A percentile compares a stretch with the other conserved stretches of the same genome.
Conservation (phyloP, 1,140 invertebrate genomes). For the Cydia pomonella region DNA sequence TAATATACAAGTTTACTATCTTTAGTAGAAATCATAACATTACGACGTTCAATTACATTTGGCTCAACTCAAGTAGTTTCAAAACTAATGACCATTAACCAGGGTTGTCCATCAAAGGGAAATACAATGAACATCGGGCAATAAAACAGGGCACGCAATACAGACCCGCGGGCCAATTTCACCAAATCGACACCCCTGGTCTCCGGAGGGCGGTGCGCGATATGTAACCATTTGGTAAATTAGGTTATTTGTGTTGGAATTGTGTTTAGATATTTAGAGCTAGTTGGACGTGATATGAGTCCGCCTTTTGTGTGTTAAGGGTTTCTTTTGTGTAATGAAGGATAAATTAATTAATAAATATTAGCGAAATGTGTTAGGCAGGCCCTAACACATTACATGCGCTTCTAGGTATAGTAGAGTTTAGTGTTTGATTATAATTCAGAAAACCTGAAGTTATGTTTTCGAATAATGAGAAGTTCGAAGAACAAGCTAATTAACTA, state of each 20-base stretch:
- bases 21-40: neutral
- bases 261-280: neutral
- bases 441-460: too few species aligned
- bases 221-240: slow-evolving; percentile 31
- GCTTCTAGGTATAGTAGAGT: too few species aligned
- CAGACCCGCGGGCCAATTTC: slow-evolving; percentile 18
- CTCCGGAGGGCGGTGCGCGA: slow-evolving; percentile 1
- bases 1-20: neutral
- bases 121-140: slow-evolving; percentile 22
- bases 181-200: slow-evolving; percentile 31
- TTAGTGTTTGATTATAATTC: too few species aligned
- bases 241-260: slow-evolving; percentile 14
- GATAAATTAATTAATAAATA: too few species aligned
- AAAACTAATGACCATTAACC: slow-evolving; percentile 18
- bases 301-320: too few species aligned
- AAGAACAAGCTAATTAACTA: too few species aligned
- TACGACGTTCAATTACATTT: slow-evolving; percentile 6
- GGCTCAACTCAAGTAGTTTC: neutral
- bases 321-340: too few species aligned
- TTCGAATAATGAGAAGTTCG: too few species aligned
- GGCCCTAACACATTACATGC: too few species aligned
- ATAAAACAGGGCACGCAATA: slow-evolving; percentile 28
- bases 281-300: neutral
- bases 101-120: slow-evolving; percentile 27
- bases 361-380: too few species aligned